phyloP scores from a whole-genome alignment of 1,140 invertebrate species.

The Leptoteleia sp. region DNA sequence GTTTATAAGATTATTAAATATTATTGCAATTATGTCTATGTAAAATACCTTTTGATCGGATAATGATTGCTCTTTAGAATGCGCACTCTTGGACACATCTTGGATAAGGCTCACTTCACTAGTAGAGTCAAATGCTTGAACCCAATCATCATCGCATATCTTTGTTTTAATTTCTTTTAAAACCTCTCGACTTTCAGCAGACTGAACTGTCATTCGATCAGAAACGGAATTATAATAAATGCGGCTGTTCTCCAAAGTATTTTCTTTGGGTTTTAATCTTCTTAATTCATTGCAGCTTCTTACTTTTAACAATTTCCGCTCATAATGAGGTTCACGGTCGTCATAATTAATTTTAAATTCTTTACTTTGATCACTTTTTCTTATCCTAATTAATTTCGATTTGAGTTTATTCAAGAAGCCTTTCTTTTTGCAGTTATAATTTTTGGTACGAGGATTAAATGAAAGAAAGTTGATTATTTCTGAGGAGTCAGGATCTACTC shows the following conservation, averaged over 20 bases:
- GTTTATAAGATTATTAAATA: no score
- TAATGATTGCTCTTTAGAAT: no score
- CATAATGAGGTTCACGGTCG: background rate
- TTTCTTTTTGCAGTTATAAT: slow-evolving; percentile 43
- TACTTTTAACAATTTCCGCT: background rate
- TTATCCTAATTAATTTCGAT: slow-evolving; percentile 10
- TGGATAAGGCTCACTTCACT: no score
- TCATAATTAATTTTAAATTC: background rate
- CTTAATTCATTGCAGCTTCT: background rate
- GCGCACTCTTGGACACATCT: no score
- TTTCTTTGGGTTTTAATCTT: background rate
- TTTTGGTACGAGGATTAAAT: slow-evolving; percentile 15
- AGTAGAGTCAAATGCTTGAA: no score
- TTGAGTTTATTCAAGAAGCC: slow-evolving; percentile 15
- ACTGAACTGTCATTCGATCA: slow-evolving; percentile 11
- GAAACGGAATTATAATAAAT: background rate
- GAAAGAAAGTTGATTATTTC: slow-evolving; percentile 58
- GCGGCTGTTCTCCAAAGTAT: background rate
- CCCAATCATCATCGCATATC: background rate
- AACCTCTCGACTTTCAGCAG: background rate
- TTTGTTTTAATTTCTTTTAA: background rate
- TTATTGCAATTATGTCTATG: no score
- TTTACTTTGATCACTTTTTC: background rate
- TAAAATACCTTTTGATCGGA: no score
- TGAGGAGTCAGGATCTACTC: slow-evolving; percentile 41